Evolutionary conservation across 2,888 invertebrate genomes (phyloP).

Genomic region (Harmothoe impar): DNA sequence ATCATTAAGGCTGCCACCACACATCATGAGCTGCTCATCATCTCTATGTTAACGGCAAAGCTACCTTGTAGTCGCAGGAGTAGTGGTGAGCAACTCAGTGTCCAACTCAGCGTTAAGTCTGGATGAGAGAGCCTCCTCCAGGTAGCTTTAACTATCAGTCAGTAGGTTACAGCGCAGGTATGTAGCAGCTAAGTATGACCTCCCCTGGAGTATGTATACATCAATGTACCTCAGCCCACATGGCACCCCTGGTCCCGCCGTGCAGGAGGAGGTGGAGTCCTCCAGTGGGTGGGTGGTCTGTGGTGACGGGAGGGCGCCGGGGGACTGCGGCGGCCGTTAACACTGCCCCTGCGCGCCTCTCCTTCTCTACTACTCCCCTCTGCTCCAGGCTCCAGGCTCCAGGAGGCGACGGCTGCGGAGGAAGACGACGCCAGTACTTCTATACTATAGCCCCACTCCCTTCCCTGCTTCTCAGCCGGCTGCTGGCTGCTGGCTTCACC

Average conservation of each 20-base stretch:
- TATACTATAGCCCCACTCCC: not conserved
- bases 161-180: too few species aligned
- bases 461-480: not conserved
- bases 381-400: too few species aligned
- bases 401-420: not conserved
- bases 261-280: not conserved
- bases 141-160: too few species aligned
- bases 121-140: too few species aligned
- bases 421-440: too few species aligned
- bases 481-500: not conserved
- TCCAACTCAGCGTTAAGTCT: too few species aligned
- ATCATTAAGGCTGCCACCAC: too few species aligned
- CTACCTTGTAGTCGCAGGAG: too few species aligned
- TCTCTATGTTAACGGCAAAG: too few species aligned
- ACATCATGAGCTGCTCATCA: not conserved
- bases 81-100: too few species aligned
- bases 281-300: not conserved
- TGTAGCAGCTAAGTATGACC: too few species aligned
- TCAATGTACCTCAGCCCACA: not conserved
- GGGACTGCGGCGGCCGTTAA: conserved; percentile 1
- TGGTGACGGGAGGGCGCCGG: not conserved
- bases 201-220: not conserved
- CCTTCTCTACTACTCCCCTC: not conserved
- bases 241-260: not conserved
- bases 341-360: not conserved